phyloP scores from a whole-genome alignment of 2,888 invertebrate genomes.

The Empis stercorea region DNA sequence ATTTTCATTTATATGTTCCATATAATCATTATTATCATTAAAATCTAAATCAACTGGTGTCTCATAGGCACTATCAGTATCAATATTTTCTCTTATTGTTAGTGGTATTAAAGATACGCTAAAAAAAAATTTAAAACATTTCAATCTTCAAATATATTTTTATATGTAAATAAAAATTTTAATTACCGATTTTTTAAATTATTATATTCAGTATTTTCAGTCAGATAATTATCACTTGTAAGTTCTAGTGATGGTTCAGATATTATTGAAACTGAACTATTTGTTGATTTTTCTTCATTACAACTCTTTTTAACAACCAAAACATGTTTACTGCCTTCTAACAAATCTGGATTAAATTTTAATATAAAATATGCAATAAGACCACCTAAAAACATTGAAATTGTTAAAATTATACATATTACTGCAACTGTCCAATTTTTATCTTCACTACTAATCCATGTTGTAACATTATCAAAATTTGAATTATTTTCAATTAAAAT shows the following conservation, averaged over 20 bases:
- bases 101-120: background rate
- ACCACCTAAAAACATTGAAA: constrained; percentile 22
- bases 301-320: constrained; percentile 23
- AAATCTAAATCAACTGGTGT: background rate
- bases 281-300: constrained; percentile 1
- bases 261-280: no score
- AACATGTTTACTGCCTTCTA: constrained; percentile 27
- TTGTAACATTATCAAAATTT: constrained; percentile 5
- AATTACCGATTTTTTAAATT: no score
- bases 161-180: no score
- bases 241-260: no score
- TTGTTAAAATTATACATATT: constrained; percentile 21
- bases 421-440: constrained; percentile 25
- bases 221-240: no score
- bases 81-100: background rate
- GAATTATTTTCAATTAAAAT: accelerated
- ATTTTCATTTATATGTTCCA: no score
- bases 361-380: constrained; percentile 24
- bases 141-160: no score
- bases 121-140: background rate
- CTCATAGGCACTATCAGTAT: background rate
- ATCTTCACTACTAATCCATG: constrained; percentile 19
- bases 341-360: constrained; percentile 23
- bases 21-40: no score
- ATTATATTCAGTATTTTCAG: no score